A percentile compares a stretch with the other conserved stretches of the same genome.
Conservation (phyloP, 1,140 invertebrate genomes). For the Achroia grisella region DNA sequence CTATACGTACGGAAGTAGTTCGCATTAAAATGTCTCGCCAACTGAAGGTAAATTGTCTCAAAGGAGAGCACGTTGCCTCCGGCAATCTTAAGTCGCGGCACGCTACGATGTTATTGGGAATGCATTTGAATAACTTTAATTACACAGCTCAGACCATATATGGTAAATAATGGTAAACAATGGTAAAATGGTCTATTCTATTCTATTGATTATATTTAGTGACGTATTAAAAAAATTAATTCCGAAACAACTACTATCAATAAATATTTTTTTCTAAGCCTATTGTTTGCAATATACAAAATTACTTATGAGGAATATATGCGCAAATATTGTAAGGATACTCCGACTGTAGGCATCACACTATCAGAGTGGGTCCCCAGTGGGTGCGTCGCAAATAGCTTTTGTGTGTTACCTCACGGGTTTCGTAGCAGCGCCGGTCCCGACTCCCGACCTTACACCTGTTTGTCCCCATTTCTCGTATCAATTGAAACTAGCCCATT, state of each 20-base stretch:
- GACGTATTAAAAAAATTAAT: too few relatives aligned
- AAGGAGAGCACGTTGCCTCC: conserved; percentile 7
- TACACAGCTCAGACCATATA: too few relatives aligned
- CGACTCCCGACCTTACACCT: background rate
- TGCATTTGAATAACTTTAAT: background rate
- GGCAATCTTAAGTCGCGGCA: background rate
- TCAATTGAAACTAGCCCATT: background rate
- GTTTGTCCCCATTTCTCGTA: background rate
- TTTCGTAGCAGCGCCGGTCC: conserved; percentile 7
- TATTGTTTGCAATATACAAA: too few relatives aligned
- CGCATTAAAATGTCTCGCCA: conserved; percentile 47
- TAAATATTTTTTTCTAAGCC: too few relatives aligned
- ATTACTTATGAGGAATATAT: too few relatives aligned
- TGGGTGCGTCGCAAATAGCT: conserved; percentile 34
- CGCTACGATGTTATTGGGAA: too few relatives aligned
- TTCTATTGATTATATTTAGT: too few relatives aligned
- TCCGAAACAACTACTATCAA: too few relatives aligned
- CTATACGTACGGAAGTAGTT: conserved; percentile 50
- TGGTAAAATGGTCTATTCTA: too few relatives aligned
- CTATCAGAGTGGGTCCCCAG: conserved; percentile 16
- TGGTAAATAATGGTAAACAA: too few relatives aligned
- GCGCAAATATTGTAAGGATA: too few relatives aligned
- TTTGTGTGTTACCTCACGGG: conserved; percentile 26
- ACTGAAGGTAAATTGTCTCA: conserved; percentile 23
- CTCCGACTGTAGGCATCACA: too few relatives aligned